phyloP scores from a whole-genome alignment of 2,888 invertebrate genomes.

The Dasysyrphus albostriatus region DNA sequence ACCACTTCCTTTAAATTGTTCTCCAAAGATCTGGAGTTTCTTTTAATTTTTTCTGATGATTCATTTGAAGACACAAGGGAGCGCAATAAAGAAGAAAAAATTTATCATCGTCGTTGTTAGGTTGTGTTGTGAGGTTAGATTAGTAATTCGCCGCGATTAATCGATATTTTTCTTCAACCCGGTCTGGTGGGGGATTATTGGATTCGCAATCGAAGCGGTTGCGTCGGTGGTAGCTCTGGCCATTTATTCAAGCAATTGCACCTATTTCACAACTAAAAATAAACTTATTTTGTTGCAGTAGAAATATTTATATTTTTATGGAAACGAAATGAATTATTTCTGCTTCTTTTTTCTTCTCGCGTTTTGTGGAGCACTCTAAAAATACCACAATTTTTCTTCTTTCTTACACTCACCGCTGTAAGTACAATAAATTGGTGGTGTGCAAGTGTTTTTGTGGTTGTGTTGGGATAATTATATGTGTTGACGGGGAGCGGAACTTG shows the following conservation, averaged over 20 bases:
- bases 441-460: conserved; percentile 3
- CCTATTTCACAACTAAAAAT: conserved; percentile 58
- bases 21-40: conserved; percentile 45
- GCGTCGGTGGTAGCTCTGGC: neutral
- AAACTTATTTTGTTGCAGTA: conserved; percentile 57
- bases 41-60: conserved; percentile 53
- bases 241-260: conserved; percentile 33
- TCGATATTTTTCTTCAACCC: conserved; percentile 62
- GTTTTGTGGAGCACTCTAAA: conserved; percentile 24
- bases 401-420: conserved; percentile 4
- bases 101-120: conserved; percentile 30
- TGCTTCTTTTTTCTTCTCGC: neutral
- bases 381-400: conserved; percentile 32
- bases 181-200: neutral
- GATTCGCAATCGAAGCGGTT: conserved; percentile 10
- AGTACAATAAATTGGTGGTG: neutral
- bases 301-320: conserved; percentile 45
- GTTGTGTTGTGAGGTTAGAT: conserved; percentile 61
- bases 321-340: conserved; percentile 1
- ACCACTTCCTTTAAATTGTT: conserved; percentile 1
- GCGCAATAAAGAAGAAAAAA: conserved; percentile 34
- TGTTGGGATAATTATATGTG: neutral
- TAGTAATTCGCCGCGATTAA: conserved; percentile 60
- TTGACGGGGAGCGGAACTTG: neutral
- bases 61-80: conserved; percentile 46